A percentile compares a stretch with the other conserved stretches of the same genome.
These are phyloP conservation scores for Apus apus DNA, from an alignment of 2,113 vertebrate species.

Conservation along the genomic window DNA sequence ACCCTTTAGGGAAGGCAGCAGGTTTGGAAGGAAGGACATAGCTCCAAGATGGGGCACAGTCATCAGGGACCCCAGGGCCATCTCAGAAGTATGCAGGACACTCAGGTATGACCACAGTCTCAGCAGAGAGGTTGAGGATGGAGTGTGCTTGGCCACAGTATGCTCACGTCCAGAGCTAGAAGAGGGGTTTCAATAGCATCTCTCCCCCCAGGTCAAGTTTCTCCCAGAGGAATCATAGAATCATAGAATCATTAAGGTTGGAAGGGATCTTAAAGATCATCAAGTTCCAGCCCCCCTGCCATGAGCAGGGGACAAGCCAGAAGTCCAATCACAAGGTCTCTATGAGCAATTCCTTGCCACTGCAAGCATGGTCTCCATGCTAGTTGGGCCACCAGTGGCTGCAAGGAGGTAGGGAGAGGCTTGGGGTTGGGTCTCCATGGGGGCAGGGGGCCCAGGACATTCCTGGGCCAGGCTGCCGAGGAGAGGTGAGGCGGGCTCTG, in stretches of 20 bases:
- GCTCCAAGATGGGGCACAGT: background rate
- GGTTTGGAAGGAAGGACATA: background rate
- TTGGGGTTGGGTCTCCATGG: background rate
- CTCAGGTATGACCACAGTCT: background rate
- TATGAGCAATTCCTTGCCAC: background rate
- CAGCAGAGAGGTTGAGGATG: background rate
- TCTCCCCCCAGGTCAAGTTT: background rate
- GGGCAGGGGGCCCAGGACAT: conserved; percentile 43
- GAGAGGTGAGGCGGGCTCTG: conserved; percentile 54
- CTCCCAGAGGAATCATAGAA: background rate
- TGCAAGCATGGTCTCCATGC: background rate
- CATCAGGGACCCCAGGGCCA: background rate
- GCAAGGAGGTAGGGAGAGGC: background rate
- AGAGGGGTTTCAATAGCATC: background rate
- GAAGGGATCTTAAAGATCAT: too few relatives aligned
- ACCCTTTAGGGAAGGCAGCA: background rate
- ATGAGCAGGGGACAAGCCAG: background rate
- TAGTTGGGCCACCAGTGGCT: background rate
- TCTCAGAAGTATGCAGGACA: background rate
- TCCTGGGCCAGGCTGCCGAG: conserved; percentile 34
- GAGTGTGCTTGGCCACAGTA: background rate
- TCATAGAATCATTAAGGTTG: too few relatives aligned
- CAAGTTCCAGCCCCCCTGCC: too few relatives aligned
- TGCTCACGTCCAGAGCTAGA: background rate
- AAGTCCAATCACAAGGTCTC: background rate